A percentile compares a stretch with the other conserved stretches of the same genome.
Conservation (phyloP, 64 coral and sea anemone genomes). For the Montipora cactus region DNA sequence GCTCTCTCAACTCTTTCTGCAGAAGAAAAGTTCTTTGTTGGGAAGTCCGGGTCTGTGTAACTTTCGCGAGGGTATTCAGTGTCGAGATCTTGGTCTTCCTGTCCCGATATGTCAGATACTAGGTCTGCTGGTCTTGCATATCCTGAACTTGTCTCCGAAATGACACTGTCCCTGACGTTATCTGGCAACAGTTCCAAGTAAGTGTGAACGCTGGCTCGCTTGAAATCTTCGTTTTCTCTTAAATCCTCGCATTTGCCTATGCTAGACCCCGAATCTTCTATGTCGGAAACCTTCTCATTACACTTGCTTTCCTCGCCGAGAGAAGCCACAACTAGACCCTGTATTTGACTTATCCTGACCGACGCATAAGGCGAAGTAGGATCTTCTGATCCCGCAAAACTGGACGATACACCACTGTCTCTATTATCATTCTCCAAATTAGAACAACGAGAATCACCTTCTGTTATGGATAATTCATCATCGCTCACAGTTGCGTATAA, state of each 20-base stretch:
- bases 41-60: conserved; percentile 42
- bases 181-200: conserved; percentile 73
- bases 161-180: not conserved
- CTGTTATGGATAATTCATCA: conserved; percentile 38
- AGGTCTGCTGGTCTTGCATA: conserved; percentile 87
- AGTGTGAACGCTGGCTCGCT: conserved; percentile 22
- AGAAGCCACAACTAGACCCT: conserved; percentile 41
- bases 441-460: not conserved
- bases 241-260: conserved; percentile 33
- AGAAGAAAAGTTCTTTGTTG: not conserved
- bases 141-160: conserved; percentile 21
- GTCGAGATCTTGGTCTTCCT: not conserved
- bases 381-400: conserved; percentile 32
- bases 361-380: conserved; percentile 81
- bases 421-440: conserved; percentile 30
- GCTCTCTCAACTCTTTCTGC: conserved; percentile 1
- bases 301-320: conserved; percentile 29
- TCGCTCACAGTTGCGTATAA: conserved; percentile 68
- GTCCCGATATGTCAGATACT: not conserved
- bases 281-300: conserved; percentile 48
- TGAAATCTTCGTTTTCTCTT: conserved; percentile 21
- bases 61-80: not conserved
- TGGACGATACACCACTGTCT: conserved; percentile 44
- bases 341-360: conserved; percentile 93
- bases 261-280: not conserved